Percentiles rank a stretch among this genome's conserved stretches.
phyloP scores from a whole-genome alignment of 2,113 vertebrate species.

The Colaptes auratus region DNA sequence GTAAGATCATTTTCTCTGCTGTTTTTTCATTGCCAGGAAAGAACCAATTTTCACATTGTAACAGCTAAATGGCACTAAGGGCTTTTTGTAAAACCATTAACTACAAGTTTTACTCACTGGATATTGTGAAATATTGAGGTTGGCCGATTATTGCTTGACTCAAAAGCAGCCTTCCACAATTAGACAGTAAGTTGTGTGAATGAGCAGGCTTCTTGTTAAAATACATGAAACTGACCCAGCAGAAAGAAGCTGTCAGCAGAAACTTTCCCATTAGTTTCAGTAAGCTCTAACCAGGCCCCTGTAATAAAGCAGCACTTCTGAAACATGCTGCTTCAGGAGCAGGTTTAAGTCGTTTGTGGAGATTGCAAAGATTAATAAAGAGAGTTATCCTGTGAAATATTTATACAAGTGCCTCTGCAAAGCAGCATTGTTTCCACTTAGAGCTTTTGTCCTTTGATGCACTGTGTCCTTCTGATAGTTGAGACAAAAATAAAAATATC shows the following conservation, averaged over 20 bases:
- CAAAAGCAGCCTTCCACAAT: not conserved
- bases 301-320: not conserved
- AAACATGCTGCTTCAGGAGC: not conserved
- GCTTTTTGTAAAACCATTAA: slow-evolving; percentile 31
- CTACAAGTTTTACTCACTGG: not conserved
- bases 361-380: not conserved
- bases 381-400: not conserved
- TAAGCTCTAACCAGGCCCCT: not conserved
- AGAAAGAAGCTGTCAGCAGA: not conserved
- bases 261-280: not conserved
- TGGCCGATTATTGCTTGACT: slow-evolving; percentile 29
- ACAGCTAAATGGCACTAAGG: not conserved
- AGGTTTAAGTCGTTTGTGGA: not conserved
- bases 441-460: not conserved
- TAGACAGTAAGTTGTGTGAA: not conserved
- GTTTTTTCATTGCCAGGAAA: not conserved
- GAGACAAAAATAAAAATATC: not conserved
- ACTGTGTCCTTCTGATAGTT: not conserved
- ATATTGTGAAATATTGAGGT: slow-evolving; percentile 22
- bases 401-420: not conserved
- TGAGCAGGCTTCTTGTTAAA: slow-evolving; percentile 5
- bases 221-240: slow-evolving; percentile 6
- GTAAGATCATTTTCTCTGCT: not conserved
- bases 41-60: slow-evolving; percentile 9
- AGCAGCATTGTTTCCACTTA: not conserved